Conservation (phyloP, 2,797 vertebrate genomes). For the Scarus forsteni region DNA sequence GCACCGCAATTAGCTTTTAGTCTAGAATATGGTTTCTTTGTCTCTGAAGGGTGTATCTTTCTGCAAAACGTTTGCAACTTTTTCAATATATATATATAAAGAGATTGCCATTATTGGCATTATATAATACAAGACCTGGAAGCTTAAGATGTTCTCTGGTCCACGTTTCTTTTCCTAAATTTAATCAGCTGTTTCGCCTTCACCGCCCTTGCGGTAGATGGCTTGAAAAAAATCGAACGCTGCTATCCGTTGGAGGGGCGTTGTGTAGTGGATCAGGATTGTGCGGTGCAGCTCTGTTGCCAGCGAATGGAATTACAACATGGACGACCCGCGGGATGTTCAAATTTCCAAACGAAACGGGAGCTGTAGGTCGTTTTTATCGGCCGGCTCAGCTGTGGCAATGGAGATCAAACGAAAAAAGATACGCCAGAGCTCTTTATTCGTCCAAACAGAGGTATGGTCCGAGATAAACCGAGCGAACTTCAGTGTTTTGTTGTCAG, state of each 20-base stretch:
- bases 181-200: too few species aligned
- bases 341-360: slow-evolving; percentile 78
- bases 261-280: slow-evolving; percentile 15
- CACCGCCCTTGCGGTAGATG: not conserved
- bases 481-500: not conserved
- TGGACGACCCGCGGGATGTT: slow-evolving; percentile 82
- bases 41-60: too few species aligned
- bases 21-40: too few species aligned
- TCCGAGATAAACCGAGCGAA: accelerated
- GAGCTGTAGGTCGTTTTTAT: slow-evolving; percentile 52
- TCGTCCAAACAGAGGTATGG: slow-evolving; percentile 80
- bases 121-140: too few species aligned
- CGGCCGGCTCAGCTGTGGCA: slow-evolving; percentile 79
- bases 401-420: slow-evolving; percentile 88
- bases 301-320: slow-evolving; percentile 57
- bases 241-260: slow-evolving; percentile 47
- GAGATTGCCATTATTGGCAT: too few species aligned
- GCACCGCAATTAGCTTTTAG: too few species aligned
- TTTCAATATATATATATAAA: too few species aligned
- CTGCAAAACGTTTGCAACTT: too few species aligned
- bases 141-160: too few species aligned
- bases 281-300: slow-evolving; percentile 1
- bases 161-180: too few species aligned
- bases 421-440: slow-evolving; percentile 78
- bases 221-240: not conserved